Conservation (phyloP, 2,113 vertebrate genomes). For the Triplophysa siluroides region DNA sequence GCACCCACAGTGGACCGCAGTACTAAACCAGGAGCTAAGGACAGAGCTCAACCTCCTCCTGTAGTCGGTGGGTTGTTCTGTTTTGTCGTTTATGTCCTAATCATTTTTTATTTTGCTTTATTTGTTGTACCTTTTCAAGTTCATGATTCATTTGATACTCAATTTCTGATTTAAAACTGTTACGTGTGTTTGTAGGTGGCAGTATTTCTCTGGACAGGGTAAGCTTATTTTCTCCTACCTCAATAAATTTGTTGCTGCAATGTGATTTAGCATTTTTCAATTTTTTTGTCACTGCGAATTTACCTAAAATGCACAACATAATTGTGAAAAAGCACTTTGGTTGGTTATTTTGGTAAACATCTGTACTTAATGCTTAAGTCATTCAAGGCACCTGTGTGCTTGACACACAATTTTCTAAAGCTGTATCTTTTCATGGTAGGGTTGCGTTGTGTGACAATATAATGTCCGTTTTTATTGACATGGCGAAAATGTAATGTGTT, state of each 20-base stretch:
- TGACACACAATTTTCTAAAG: too few relatives aligned
- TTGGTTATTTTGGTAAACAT: background rate
- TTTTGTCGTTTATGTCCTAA: background rate
- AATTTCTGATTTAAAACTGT: background rate
- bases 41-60: slow-evolving; percentile 67
- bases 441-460: too few relatives aligned
- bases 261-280: background rate
- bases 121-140: too few relatives aligned
- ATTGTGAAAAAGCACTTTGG: background rate
- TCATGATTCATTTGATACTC: too few relatives aligned
- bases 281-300: background rate
- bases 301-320: background rate
- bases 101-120: background rate
- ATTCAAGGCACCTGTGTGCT: too few relatives aligned
- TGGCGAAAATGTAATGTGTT: background rate
- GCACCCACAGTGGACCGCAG: slow-evolving; percentile 80
- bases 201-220: slow-evolving; percentile 44
- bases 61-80: slow-evolving; percentile 60
- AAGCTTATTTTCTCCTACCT: background rate
- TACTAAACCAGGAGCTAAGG: slow-evolving; percentile 76
- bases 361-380: too few relatives aligned
- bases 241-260: background rate
- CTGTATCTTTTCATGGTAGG: background rate
- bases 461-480: too few relatives aligned
- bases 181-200: slow-evolving; percentile 33